Percentiles rank a stretch among this genome's conserved stretches.
These are phyloP conservation scores for Amphimedon queenslandica DNA, from an alignment of 37 sponge, comb jelly and placozoan genomes.

Conservation along the genomic window DNA sequence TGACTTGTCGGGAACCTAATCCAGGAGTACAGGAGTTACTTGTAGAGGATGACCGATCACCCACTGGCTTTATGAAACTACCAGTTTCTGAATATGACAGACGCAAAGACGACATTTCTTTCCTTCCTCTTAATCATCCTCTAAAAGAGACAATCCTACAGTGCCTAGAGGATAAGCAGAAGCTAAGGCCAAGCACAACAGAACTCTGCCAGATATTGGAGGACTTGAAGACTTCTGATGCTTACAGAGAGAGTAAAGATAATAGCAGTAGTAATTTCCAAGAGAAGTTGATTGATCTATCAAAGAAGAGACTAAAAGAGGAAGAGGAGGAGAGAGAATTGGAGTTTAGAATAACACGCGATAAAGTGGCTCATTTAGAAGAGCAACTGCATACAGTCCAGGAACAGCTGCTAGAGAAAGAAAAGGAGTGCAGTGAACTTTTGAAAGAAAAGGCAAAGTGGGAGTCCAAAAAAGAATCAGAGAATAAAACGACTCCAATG, in stretches of 20 bases:
- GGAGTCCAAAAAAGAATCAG: background rate
- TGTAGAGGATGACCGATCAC: background rate
- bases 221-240: background rate
- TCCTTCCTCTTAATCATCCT: conserved; percentile 1
- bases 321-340: background rate
- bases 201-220: background rate
- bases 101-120: conserved; percentile 4
- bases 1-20: conserved; percentile 26
- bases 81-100: conserved; percentile 33
- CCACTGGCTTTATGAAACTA: conserved; percentile 8
- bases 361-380: background rate
- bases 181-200: conserved; percentile 9
- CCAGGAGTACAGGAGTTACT: conserved; percentile 1
- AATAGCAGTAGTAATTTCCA: background rate
- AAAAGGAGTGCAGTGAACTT: background rate
- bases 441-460: background rate
- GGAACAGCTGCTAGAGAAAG: background rate
- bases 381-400: background rate
- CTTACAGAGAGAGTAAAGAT: background rate
- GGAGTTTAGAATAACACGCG: background rate
- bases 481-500: background rate
- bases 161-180: conserved; percentile 22
- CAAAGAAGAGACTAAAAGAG: background rate
- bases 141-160: background rate
- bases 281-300: background rate